Percentiles rank a stretch among this genome's conserved stretches.
These are phyloP conservation scores for Catostylus mosaicus DNA, from an alignment of 30 jellyfish, hydroid and myxozoan species.

Conservation along the genomic window DNA sequence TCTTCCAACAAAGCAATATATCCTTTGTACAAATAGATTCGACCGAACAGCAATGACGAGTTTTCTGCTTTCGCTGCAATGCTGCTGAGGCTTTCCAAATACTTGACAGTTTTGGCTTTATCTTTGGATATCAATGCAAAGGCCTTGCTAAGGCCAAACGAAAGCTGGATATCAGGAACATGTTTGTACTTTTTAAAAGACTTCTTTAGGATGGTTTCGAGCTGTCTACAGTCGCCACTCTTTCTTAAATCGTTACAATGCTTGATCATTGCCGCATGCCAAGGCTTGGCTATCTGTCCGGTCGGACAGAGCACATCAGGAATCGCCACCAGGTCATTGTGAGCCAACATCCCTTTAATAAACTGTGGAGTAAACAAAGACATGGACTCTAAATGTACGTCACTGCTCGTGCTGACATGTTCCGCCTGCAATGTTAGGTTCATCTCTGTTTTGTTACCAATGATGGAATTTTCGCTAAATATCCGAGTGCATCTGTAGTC, in stretches of 20 bases:
- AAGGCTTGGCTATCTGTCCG: slow-evolving; percentile 1
- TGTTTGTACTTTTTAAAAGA: neutral
- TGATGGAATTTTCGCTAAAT: neutral
- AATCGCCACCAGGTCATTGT: neutral
- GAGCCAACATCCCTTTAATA: neutral
- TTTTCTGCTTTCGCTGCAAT: slow-evolving; percentile 1
- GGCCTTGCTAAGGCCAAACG: slow-evolving; percentile 11
- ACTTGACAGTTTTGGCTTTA: neutral
- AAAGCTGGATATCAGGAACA: neutral
- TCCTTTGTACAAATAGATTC: neutral
- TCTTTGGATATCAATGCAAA: neutral
- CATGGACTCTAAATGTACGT: neutral
- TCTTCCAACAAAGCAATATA: neutral
- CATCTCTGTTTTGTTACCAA: neutral
- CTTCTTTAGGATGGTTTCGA: neutral
- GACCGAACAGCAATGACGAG: slow-evolving; percentile 4
- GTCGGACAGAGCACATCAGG: slow-evolving; percentile 4
- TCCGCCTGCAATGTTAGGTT: neutral
- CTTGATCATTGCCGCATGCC: neutral
- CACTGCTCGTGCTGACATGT: neutral
- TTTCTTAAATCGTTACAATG: slow-evolving; percentile 2
- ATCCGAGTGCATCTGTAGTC: neutral
- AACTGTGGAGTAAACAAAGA: neutral
- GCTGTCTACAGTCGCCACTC: slow-evolving; percentile 15
- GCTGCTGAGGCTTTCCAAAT: neutral